Evolutionary conservation across 2,113 vertebrate genomes (phyloP), one percentile per base, ranked within the genome.

Genomic region (Sylvia atricapilla): DNA sequence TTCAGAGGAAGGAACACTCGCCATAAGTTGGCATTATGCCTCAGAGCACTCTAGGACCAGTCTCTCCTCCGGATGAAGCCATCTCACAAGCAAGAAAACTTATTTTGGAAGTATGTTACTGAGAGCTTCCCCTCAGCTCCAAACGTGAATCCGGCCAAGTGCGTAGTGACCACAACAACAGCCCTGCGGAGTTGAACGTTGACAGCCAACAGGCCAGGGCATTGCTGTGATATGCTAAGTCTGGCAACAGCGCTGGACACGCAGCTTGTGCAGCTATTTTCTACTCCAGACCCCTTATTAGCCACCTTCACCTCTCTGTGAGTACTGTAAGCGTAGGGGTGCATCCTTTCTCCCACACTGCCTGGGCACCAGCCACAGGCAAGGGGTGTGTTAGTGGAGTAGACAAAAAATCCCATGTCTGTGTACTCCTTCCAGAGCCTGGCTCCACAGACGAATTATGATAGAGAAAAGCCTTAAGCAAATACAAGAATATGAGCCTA

Each of bases 11-110:
- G 9, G 6, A 46, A 4, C 33, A 16, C 6, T 9, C 12, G 37
- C 2, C 0, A 1, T 1, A 31, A 23, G 8, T 5, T 2, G 17
- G 11, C 2, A 0, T 6, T 24, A 5, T 14, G 3, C 11, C 0
- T 2, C 23, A 47, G 21, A 47, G 21, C 5, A 6, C 12, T 13
- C 23, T 55, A 69, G 39, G 25, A n/a, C 14, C 23, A 9, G 25
- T 6, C 41, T 7, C 22, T 30, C 13, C 21, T 15, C 4, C 1
- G 0, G 13, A n/a, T 24, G 23, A 16, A 77, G 24, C 5, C 18
- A 3, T 15, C 43, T 25, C 31, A 8, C 9, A 24, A 6, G 18
- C 0, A 0, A 20, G 15, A n/a, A 62, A 53, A 62, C 2, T 4
- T 7, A 2, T 28, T 62, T 28, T 7, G 39, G 14, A 41, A 28